Percentiles rank a stretch among this genome's conserved stretches.
phyloP scores from a whole-genome alignment of 2,888 invertebrate species.

The Ethmia dodecea region DNA sequence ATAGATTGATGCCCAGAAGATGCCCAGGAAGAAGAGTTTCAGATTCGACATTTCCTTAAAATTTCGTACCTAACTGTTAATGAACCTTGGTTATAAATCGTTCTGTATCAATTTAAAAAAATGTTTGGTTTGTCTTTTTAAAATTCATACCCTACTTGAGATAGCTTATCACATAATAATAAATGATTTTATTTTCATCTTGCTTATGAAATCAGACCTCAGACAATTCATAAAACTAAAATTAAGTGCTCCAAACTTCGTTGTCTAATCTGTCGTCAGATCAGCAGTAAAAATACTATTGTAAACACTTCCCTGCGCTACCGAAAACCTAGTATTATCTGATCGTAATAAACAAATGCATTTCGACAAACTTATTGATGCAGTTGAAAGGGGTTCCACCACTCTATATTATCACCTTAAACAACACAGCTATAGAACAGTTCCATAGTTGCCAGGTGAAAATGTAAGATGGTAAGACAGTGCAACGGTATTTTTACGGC shows the following conservation, averaged over 20 bases:
- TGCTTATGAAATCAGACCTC: no score
- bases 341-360: conserved; percentile 38
- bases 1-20: no score
- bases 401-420: background rate
- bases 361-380: conserved; percentile 7
- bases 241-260: conserved; percentile 8
- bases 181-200: no score
- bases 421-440: background rate
- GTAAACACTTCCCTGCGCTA: conserved; percentile 31
- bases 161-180: no score
- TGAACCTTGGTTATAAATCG: no score
- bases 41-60: no score
- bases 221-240: conserved; percentile 3
- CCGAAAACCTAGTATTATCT: conserved; percentile 32
- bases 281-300: conserved; percentile 24
- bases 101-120: no score
- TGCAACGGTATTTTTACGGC: conserved; percentile 41
- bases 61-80: no score
- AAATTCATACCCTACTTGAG: no score
- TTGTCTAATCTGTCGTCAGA: conserved; percentile 19
- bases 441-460: background rate
- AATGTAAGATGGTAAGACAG: conserved; percentile 6
- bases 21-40: no score
- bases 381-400: background rate
- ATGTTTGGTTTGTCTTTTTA: no score